Base-by-base conservation (phyloP, 2,797 vertebrate genomes). In the Cyprinella venusta region DNA sequence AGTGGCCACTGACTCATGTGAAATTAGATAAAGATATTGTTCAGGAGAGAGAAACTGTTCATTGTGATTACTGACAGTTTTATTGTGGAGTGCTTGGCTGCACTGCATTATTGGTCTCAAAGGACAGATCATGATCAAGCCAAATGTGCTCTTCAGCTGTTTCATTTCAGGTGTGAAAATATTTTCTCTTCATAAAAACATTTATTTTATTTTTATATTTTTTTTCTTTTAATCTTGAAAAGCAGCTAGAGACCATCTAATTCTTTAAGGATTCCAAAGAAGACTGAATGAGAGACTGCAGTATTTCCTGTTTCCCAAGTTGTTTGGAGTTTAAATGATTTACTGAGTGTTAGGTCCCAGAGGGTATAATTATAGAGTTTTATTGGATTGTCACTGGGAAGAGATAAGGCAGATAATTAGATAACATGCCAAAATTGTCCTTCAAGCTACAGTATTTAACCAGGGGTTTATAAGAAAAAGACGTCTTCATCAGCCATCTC, bases 21-120 rank as follows among this genome's bases (percentile, higher is more conserved):
- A 87, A 87, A 89, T 89, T 88, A 88, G 81, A 90, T 88, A 61
- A 88, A 87, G 81, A 84, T 82, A 81, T 88, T 84, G 48, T 83
- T 87, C 86, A 86, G 84, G 64, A 80, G 82, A 86, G 83, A 84
- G 85, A 69, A 85, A 84, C 83, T 78, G 86, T 88, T 89, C 87
- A 87, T 86, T 80, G 80, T 63, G 79, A 87, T 89, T 85, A 59
- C 78, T 86, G 79, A 83, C 84, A 85, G 85, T 86, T 89, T 88
- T 86, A 82, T 83, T 86, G 82, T 83, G 69, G 67, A 76, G 48
- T 79, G 85, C 81, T 71, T 83, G 83, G 68, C 78, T 82, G 79
- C 64, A 80, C 84, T 54, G 71, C 76, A 78, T 86, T 79, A 87
- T 85, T 83, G 85, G 76, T 40, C 83, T 65, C 80, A 70, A 82